Evolutionary conservation across 1,140 invertebrate genomes (phyloP), one percentile per base, ranked within the genome.

Genomic region (Popillia japonica): DNA sequence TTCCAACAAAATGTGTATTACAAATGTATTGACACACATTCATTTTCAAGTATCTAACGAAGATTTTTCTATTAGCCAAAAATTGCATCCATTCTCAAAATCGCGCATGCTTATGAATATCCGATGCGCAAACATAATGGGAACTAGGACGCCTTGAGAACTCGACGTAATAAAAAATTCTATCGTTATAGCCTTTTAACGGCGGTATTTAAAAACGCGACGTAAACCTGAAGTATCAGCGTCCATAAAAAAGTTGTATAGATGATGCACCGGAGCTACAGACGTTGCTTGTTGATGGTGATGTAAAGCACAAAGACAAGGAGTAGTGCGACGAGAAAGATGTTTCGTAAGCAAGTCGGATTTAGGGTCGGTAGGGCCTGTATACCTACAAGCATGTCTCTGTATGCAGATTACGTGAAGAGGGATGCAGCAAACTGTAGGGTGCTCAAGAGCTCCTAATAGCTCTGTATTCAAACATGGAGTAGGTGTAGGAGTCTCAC

Each of bases 381-480:
- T 44, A 68, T 17, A 42, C 11, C 68, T 59, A n/a, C n/a, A 48
- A 55, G 17, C 72, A 74, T 74, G 77, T 48, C 68, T 78, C 72
- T 34, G 2, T 73, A 77, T 80, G 76, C 77, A 79, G 81, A 78
- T 81, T 79, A 81, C 74, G 80, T 82, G 76, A 78, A 82, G 81
- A 77, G 78, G 76, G 78, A 79, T 82, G 81, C 77, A 78, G 78
- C 78, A 55, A 79, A 76, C 72, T 82, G 75, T 77, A 82, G 80
- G 76, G 78, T 78, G 40, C 81, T 82, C 76, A 48, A 79, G 77
- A 42, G 55, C 61, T 41, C 72, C 77, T 81, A 81, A 81, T 80
- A 78, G 78, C 80, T 81, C 78, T 78, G 75, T 77, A 74, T 77
- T 79, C 74, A 79, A 79, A 79, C 72, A 75, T 22, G 61, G 42